These are phyloP conservation scores for Tribolium castaneum DNA, from an alignment of 1,140 invertebrate species.

Conservation along the genomic window DNA sequence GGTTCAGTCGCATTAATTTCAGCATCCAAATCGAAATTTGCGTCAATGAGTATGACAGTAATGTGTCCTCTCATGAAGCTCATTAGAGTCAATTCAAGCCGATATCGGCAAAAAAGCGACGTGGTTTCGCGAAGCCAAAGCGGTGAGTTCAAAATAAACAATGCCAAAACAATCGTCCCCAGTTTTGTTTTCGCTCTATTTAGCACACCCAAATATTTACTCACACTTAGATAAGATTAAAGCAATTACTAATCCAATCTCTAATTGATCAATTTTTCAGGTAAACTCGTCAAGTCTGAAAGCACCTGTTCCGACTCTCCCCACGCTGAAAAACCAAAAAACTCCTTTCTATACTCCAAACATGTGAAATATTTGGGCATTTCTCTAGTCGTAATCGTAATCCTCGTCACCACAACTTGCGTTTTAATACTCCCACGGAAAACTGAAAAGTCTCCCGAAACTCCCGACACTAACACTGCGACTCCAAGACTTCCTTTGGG, in stretches of 20 bases:
- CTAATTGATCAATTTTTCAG: slow-evolving; percentile 10
- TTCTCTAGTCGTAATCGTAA: background rate
- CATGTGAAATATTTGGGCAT: background rate
- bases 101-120: background rate
- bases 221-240: background rate
- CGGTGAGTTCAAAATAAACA: slow-evolving; percentile 8
- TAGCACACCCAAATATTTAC: background rate
- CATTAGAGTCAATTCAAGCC: slow-evolving; percentile 33
- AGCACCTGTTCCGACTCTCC: slow-evolving; percentile 5
- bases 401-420: background rate
- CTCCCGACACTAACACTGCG: background rate
- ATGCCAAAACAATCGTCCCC: background rate
- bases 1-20: slow-evolving; percentile 19
- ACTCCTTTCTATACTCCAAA: background rate
- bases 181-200: background rate
- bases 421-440: background rate
- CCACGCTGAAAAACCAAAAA: slow-evolving; percentile 24
- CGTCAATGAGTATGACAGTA: background rate
- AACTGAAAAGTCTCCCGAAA: background rate
- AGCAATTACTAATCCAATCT: background rate
- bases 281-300: slow-evolving; percentile 25
- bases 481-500: background rate
- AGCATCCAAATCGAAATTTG: background rate
- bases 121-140: slow-evolving; percentile 12
- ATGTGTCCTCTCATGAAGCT: slow-evolving; percentile 30